These are phyloP conservation scores for Psilanteris sp. DNA, from an alignment of 1,140 invertebrate species.

Conservation along the genomic window DNA sequence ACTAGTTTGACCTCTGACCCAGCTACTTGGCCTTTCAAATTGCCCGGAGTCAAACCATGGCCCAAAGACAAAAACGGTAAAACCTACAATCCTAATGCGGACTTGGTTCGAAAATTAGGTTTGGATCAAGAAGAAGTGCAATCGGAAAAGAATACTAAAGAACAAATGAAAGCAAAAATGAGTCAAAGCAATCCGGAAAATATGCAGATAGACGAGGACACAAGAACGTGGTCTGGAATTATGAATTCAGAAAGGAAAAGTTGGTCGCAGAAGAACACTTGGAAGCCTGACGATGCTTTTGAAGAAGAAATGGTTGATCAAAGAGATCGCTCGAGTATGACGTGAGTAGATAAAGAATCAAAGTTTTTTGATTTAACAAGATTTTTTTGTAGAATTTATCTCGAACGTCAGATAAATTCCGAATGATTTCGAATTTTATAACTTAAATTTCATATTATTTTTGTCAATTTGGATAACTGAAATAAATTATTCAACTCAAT, in stretches of 20 bases:
- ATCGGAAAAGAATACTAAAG: slow-evolving; percentile 9
- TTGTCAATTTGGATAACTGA: too few relatives aligned
- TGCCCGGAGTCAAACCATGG: slow-evolving; percentile 72
- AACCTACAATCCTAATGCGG: slow-evolving; percentile 74
- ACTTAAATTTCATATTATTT: too few relatives aligned
- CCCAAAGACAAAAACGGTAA: slow-evolving; percentile 75
- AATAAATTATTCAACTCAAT: too few relatives aligned
- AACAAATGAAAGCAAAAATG: slow-evolving; percentile 13
- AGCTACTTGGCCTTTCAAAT: slow-evolving; percentile 74
- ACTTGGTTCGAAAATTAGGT: slow-evolving; percentile 71
- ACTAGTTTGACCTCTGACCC: slow-evolving; percentile 75
- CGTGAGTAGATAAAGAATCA: slow-evolving; percentile 24
- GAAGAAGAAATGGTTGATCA: slow-evolving; percentile 40
- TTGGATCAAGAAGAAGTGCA: slow-evolving; percentile 66
- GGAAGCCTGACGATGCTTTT: slow-evolving; percentile 48
- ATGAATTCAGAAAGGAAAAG: slow-evolving; percentile 53
- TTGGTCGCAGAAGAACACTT: slow-evolving; percentile 51
- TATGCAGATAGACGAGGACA: slow-evolving; percentile 44
- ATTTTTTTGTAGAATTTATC: background rate
- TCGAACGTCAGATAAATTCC: too few relatives aligned
- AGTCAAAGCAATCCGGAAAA: slow-evolving; percentile 19
- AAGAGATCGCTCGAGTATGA: slow-evolving; percentile 44
- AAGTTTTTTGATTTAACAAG: slow-evolving; percentile 13
- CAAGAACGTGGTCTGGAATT: slow-evolving; percentile 52
- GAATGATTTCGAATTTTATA: too few relatives aligned